Conservation (phyloP, 2,888 invertebrate genomes). For the Spisula subtruncata region DNA sequence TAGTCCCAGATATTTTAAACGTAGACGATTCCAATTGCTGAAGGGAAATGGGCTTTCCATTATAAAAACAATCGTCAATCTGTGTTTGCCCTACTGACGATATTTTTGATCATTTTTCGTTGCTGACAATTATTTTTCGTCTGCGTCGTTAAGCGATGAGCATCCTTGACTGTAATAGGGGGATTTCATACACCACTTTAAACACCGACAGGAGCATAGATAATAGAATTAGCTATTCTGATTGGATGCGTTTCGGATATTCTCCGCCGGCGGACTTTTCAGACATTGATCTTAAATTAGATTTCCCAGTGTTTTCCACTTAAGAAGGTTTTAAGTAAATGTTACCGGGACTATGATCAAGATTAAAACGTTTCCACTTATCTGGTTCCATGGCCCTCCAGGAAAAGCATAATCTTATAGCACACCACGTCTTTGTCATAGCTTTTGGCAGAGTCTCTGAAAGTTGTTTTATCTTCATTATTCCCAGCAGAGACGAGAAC, state of each 20-base stretch:
- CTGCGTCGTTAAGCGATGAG: conserved; percentile 68
- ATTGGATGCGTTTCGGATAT: conserved; percentile 65
- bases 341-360: conserved; percentile 40
- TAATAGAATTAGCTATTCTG: conserved; percentile 68
- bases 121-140: conserved; percentile 63
- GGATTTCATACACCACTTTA: conserved; percentile 63
- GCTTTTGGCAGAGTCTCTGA: neutral
- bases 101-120: conserved; percentile 68
- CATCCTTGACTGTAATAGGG: conserved; percentile 64
- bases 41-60: conserved; percentile 70
- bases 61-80: conserved; percentile 68
- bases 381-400: neutral
- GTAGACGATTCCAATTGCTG: conserved; percentile 59
- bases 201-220: conserved; percentile 49
- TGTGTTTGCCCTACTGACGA: conserved; percentile 64
- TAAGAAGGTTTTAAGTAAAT: conserved; percentile 52
- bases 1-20: conserved; percentile 64
- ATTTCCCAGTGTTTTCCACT: conserved; percentile 60
- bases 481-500: neutral
- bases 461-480: neutral
- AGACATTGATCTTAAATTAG: conserved; percentile 68
- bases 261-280: conserved; percentile 39
- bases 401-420: neutral
- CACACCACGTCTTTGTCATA: conserved; percentile 9
- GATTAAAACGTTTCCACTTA: conserved; percentile 15